Base-by-base conservation (phyloP, 2,888 invertebrate species). In the Anorthoa munda region DNA sequence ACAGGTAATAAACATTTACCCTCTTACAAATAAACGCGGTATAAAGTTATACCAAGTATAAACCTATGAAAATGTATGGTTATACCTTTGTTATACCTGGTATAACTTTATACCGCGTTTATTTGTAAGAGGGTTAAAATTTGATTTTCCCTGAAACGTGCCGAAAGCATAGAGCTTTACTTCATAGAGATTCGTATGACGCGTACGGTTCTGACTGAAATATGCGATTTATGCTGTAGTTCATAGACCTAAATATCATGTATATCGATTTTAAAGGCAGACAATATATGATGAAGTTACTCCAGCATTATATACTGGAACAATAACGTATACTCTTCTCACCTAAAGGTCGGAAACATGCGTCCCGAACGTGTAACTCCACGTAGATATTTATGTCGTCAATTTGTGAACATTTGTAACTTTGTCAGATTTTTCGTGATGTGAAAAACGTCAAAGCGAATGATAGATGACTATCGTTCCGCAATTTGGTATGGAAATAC, bases 401-500 rank as follows among this genome's bases (percentile, higher is more conserved):
- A 91, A 93, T 92, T 91, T 92, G 89, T 85, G 87, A 87, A 87
- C 87, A 90, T 93, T 91, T 90, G 90, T 90, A 89, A 89, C 87
- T 83, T 85, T 90, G 91, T 87, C 88, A 86, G 86, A 90, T 89
- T 91, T 84, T 88, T 90, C 87, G 86, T 88, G 88, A 89, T 89
- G 87, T 88, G 89, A 91, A 92, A 92, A 91, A 92, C 89, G 92
- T 92, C 93, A 92, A 85, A 86, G 83, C 83, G 79, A 81, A 91
- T 94, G 93, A 94, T 92, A 89, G 88, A 93, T 89, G 92, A 91
- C 87, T 86, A 90, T 91, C 89, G 91, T 88, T 90, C 85, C 83
- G 87, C 90, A 90, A 91, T 91, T 91, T 88, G 87, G 84, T 90
- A 89, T 88, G 88, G 89, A 90, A 90, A 92, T 91, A 88, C 86